A percentile compares a stretch with the other conserved stretches of the same genome.
phyloP scores from a whole-genome alignment of 2,113 vertebrate species.

The Chaetura pelagica region DNA sequence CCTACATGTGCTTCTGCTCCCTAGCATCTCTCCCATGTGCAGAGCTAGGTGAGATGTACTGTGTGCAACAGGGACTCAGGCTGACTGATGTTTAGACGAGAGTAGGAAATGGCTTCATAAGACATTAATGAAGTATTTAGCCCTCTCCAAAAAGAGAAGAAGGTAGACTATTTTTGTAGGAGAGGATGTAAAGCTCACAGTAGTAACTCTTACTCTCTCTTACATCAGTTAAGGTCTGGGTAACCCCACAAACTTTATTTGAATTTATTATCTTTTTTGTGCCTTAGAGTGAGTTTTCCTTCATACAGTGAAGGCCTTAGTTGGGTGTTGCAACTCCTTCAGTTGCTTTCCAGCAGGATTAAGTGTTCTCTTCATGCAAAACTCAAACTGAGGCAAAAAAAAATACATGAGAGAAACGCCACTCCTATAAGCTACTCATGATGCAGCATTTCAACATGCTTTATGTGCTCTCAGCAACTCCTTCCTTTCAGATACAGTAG shows the following conservation, averaged over 20 bases:
- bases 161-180: not conserved
- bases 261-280: not conserved
- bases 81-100: not conserved
- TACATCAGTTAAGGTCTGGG: not conserved
- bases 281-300: not conserved
- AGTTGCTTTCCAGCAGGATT: constrained; percentile 23
- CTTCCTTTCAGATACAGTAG: not conserved
- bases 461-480: not conserved
- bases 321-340: not conserved
- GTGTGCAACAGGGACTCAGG: not conserved
- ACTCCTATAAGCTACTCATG: not conserved
- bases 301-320: not conserved
- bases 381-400: not conserved
- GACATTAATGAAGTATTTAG: not conserved
- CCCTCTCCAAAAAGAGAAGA: not conserved
- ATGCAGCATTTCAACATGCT: not conserved
- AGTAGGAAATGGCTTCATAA: not conserved
- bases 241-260: not conserved
- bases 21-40: not conserved
- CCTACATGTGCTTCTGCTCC: not conserved
- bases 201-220: not conserved
- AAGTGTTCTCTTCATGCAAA: constrained; percentile 30
- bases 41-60: not conserved
- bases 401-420: not conserved
- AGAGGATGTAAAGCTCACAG: not conserved